A percentile compares a stretch with the other conserved stretches of the same genome.
phyloP scores from a whole-genome alignment of 2,797 vertebrate genomes.

The Sebastes alutus region DNA sequence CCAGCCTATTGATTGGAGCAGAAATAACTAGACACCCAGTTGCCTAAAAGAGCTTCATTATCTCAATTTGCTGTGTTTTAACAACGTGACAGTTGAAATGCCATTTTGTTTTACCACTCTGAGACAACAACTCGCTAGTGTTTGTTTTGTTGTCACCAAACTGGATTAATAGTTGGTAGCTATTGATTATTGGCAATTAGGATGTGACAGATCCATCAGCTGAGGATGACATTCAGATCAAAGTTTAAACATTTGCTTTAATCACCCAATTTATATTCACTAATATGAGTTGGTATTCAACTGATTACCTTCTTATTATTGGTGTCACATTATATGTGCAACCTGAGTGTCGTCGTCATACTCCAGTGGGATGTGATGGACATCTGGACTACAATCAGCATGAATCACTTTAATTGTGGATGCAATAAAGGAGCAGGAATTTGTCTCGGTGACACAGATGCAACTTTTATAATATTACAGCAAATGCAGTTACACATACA shows the following conservation, averaged over 20 bases:
- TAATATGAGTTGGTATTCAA: constrained; percentile 29
- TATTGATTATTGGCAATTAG: constrained; percentile 67
- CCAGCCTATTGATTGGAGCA: constrained; percentile 73
- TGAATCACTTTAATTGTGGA: neutral
- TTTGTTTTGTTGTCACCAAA: constrained; percentile 33
- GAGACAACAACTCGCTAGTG: neutral
- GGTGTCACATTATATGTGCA: neutral
- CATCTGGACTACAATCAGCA: neutral
- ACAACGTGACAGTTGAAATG: constrained; percentile 57
- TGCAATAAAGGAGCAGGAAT: neutral
- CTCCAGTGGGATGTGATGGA: neutral
- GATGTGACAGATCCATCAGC: constrained; percentile 33
- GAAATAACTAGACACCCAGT: constrained; percentile 71
- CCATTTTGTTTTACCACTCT: constrained; percentile 42
- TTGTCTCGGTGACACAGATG: neutral
- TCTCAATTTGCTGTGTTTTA: constrained; percentile 61
- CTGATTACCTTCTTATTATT: constrained; percentile 15
- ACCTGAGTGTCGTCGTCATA: neutral
- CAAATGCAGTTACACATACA: neutral
- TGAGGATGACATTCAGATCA: constrained; percentile 51
- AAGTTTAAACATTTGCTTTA: constrained; percentile 47
- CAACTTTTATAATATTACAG: neutral
- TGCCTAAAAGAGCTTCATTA: constrained; percentile 71
- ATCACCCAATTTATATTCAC: constrained; percentile 69
- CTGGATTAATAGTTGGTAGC: constrained; percentile 15